Base-by-base conservation (phyloP, 2,113 vertebrate genomes). In the Theropithecus gelada region DNA sequence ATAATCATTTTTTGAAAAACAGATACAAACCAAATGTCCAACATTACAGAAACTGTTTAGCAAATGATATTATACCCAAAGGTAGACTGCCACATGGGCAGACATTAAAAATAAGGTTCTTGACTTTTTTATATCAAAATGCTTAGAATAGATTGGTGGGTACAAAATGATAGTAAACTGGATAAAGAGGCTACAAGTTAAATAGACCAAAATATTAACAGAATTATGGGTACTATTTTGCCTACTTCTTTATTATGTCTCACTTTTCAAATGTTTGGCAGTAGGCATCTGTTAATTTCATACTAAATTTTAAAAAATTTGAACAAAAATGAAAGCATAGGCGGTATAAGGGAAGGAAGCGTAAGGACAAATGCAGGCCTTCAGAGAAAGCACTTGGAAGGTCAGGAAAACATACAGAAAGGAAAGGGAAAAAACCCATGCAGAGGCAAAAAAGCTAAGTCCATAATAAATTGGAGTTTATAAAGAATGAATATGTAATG, bases 11-110 rank as follows among this genome's bases (percentile, higher is more conserved):
- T 94, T 90, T 68, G 80, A 90, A 97, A 97, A 97, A 92, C 95
- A 97, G 97, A 96, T 57, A 94, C 70, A 95, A 97, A 90, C 80
- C 92, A 97, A 98, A 97, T 97, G 95, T 85, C 90, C 97, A 94
- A 93, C 22, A 92, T 89, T 93, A 85, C 10, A 43, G 92, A 90
- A 94, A 97, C 82, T 64, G 86, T 90, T 92, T 93, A 88, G 89
- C 94, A 90, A 94, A 92, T 76, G 96, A 90, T 88, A 97, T 88
- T 94, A 98, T 61, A 93, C 82, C 94, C 97, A 94, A 97, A 97
- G 89, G 97, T 97, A 97, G 95, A 80, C 86, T 92, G 92, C 82
- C 93, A 97, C 97, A 95, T 96, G 93, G 92, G 95, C 90, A 94
- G 88, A 20, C 95, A 96, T 85, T 96, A 88, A 92, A 96, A 97